Conservation (phyloP, 2,113 vertebrate species). For the Tringa solitaria region DNA sequence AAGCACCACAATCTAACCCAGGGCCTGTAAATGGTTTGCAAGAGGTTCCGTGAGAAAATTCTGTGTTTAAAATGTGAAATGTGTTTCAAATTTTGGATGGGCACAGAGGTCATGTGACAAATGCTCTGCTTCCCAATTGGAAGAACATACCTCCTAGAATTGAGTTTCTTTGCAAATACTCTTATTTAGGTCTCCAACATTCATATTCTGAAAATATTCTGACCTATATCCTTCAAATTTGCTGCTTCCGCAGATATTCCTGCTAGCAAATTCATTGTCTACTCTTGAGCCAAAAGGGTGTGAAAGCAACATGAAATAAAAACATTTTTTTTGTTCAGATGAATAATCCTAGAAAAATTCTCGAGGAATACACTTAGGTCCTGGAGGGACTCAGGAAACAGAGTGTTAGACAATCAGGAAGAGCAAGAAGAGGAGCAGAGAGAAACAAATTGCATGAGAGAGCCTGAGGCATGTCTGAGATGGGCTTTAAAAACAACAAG, state of each 20-base stretch:
- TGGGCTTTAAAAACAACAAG: background rate
- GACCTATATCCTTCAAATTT: background rate
- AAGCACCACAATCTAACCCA: conserved; percentile 36
- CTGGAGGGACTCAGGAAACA: background rate
- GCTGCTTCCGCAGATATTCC: background rate
- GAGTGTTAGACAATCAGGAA: background rate
- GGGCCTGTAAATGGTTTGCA: conserved; percentile 61
- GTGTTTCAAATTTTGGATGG: conserved; percentile 54
- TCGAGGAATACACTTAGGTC: background rate
- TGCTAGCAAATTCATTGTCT: background rate
- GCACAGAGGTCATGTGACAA: conserved; percentile 45
- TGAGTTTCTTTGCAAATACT: conserved; percentile 7
- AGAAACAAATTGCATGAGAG: background rate
- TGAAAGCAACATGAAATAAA: background rate
- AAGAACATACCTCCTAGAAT: background rate
- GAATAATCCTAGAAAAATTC: background rate
- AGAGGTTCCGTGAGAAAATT: conserved; percentile 55
- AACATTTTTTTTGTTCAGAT: background rate
- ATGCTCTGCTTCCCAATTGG: background rate
- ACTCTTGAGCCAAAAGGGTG: background rate
- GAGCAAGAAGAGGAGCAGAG: background rate
- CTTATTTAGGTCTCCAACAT: background rate
- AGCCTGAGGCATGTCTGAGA: background rate
- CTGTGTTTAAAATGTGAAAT: conserved; percentile 60
- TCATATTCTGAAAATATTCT: background rate